phyloP scores from a whole-genome alignment of 2,888 invertebrate species.

The Macroteleia sp. region DNA sequence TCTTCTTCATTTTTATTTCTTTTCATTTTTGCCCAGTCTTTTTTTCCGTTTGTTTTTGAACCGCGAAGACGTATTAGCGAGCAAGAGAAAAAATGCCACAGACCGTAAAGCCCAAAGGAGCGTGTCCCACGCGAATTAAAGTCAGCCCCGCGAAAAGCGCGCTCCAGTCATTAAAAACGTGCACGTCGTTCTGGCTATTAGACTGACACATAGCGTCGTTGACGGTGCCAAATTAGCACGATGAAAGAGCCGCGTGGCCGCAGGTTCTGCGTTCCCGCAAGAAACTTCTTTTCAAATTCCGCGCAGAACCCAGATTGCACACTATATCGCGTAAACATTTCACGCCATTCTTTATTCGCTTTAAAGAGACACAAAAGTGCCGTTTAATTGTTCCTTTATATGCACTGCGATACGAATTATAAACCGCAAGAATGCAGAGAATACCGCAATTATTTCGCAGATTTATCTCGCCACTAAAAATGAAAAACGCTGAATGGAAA shows the following conservation, averaged over 20 bases:
- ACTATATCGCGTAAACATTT: too few species aligned
- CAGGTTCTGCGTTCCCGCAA: background rate
- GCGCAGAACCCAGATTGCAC: too few species aligned
- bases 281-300: too few species aligned
- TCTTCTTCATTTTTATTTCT: conserved; percentile 29
- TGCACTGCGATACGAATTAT: too few species aligned
- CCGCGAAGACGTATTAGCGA: conserved; percentile 37
- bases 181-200: conserved; percentile 78
- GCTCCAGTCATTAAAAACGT: conserved; percentile 75
- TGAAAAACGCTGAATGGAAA: too few species aligned
- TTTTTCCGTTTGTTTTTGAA: conserved; percentile 6
- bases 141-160: conserved; percentile 69
- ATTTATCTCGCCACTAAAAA: too few species aligned
- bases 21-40: background rate
- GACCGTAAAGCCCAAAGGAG: conserved; percentile 75
- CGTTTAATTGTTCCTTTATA: too few species aligned
- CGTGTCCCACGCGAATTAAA: conserved; percentile 77
- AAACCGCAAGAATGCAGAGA: too few species aligned
- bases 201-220: conserved; percentile 81
- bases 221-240: conserved; percentile 81
- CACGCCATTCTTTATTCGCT: too few species aligned
- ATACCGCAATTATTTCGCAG: too few species aligned
- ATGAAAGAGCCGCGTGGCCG: conserved; percentile 71
- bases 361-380: too few species aligned
- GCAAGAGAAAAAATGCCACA: conserved; percentile 64